Conservation (phyloP, 2,113 vertebrate genomes). For the Saguinus imperator region DNA sequence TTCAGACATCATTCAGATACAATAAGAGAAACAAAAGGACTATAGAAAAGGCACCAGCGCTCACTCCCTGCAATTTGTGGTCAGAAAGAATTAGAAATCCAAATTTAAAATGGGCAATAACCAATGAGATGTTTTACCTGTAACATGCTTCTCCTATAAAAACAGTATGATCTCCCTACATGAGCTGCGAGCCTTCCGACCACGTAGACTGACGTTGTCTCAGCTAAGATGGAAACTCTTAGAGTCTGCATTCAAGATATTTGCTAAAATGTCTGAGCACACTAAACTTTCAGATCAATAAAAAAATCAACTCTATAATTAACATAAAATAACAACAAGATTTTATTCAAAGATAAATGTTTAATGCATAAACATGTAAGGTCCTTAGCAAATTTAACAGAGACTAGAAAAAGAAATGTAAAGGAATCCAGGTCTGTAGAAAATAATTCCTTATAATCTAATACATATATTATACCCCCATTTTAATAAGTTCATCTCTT, state of each 20-base stretch:
- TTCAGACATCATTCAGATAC: constrained; percentile 35
- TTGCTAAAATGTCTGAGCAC: background rate
- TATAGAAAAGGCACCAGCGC: constrained; percentile 53
- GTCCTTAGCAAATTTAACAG: background rate
- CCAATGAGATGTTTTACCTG: constrained; percentile 65
- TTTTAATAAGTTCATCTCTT: background rate
- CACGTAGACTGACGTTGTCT: constrained; percentile 55
- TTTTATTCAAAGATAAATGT: constrained; percentile 10
- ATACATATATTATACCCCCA: background rate
- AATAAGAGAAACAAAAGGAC: constrained; percentile 35
- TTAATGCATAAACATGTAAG: background rate
- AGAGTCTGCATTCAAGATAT: constrained; percentile 34
- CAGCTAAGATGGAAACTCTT: constrained; percentile 52
- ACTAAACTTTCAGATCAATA: constrained; percentile 66
- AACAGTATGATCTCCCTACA: constrained; percentile 17
- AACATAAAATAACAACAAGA: background rate
- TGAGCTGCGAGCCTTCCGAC: constrained; percentile 55
- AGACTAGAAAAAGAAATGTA: background rate
- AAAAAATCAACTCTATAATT: constrained; percentile 52
- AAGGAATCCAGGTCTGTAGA: background rate
- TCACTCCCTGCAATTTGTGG: constrained; percentile 48
- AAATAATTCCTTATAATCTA: background rate
- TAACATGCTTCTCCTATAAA: constrained; percentile 55
- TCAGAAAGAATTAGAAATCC: constrained; percentile 68
- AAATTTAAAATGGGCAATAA: constrained; percentile 61